Conservation (phyloP, 2,797 vertebrate species). For the Enteromius viviparus region DNA sequence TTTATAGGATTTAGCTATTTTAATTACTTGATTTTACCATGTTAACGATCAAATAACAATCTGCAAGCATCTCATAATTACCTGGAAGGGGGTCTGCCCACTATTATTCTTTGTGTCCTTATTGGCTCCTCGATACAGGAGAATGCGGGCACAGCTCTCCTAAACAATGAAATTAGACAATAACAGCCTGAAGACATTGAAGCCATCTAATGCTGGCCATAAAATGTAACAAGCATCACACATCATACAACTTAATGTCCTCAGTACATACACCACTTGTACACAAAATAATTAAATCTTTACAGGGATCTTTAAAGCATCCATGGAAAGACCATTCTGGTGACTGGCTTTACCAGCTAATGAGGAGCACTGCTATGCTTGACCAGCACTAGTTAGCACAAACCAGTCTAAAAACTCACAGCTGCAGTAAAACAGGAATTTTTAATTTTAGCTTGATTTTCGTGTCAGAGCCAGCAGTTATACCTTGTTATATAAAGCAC, state of each 20-base stretch:
- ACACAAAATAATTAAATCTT: slow-evolving; percentile 1
- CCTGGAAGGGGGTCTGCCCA: slow-evolving; percentile 92
- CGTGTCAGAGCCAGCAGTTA: background rate
- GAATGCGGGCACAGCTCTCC: slow-evolving; percentile 91
- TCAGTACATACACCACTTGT: background rate
- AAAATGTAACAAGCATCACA: background rate
- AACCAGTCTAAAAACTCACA: background rate
- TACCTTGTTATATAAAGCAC: slow-evolving; percentile 95
- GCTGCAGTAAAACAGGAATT: background rate
- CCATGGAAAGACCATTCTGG: background rate
- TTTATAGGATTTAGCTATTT: slow-evolving; percentile 2
- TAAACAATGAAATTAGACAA: slow-evolving; percentile 63
- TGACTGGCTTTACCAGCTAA: background rate
- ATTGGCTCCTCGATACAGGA: slow-evolving; percentile 89
- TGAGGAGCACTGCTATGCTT: background rate
- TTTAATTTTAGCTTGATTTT: background rate
- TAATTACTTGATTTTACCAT: slow-evolving; percentile 7
- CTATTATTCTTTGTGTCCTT: slow-evolving; percentile 92
- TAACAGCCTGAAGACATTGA: background rate
- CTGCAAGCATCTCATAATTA: slow-evolving; percentile 60
- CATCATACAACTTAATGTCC: slow-evolving; percentile 14
- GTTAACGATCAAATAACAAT: slow-evolving; percentile 16
- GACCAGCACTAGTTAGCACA: background rate
- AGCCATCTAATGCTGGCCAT: background rate
- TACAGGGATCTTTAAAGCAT: background rate